phyloP scores from a whole-genome alignment of 2,797 vertebrate species.

The Sarcoramphus papa region DNA sequence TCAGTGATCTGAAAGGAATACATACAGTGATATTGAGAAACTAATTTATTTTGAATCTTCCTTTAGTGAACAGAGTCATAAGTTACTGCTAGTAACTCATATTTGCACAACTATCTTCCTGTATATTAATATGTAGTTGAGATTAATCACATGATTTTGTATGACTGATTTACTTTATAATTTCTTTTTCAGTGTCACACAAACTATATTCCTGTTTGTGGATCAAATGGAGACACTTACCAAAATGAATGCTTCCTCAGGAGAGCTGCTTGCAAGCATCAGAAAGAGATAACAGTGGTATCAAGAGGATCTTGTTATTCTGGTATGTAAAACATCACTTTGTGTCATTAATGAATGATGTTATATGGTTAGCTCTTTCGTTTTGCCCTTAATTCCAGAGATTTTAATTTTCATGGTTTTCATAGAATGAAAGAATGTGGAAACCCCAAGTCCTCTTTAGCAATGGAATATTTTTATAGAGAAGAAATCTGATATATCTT shows the following conservation, averaged over 20 bases:
- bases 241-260: slow-evolving; percentile 95
- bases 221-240: slow-evolving; percentile 95
- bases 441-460: not conserved
- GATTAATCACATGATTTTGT: not conserved
- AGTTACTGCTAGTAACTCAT: not conserved
- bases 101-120: not conserved
- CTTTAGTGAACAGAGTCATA: not conserved
- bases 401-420: not conserved
- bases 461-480: not conserved
- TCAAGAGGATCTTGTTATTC: slow-evolving; percentile 87
- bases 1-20: not conserved
- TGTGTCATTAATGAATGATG: not conserved
- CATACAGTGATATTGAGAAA: not conserved
- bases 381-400: not conserved
- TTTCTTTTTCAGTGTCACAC: slow-evolving; percentile 85
- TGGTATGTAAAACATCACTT: slow-evolving; percentile 76
- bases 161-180: slow-evolving; percentile 18
- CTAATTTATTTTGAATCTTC: not conserved
- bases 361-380: not conserved
- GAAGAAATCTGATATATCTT: not conserved
- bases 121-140: not conserved
- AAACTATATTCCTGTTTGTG: slow-evolving; percentile 92
- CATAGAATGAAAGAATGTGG: not conserved
- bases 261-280: slow-evolving; percentile 92
- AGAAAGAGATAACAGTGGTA: slow-evolving; percentile 86